Evolutionary conservation across 92 coral and sea anemone species (phyloP).

Genomic region (Epizoanthus illoricatus): DNA sequence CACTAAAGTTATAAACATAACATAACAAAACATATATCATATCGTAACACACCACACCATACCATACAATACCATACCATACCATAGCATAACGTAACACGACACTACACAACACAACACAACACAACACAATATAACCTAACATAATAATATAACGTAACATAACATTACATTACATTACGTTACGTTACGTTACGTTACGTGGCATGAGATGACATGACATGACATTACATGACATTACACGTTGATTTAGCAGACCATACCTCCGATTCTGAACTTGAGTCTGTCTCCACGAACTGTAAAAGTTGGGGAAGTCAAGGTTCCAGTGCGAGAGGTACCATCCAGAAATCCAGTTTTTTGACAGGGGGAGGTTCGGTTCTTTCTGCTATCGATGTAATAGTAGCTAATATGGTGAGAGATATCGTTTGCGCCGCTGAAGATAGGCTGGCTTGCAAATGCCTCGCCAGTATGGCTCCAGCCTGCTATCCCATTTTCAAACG

Average conservation of each 20-base stretch:
- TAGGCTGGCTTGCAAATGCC: constrained; percentile 50
- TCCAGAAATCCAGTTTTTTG: neutral
- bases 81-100: neutral
- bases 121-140: neutral
- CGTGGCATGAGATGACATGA: no score
- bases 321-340: constrained; percentile 34
- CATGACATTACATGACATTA: neutral
- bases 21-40: neutral
- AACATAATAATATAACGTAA: neutral
- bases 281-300: constrained; percentile 35
- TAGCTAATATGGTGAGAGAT: constrained; percentile 30
- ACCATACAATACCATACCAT: no score
- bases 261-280: constrained; percentile 44
- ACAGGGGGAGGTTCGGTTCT: constrained; percentile 36
- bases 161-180: neutral
- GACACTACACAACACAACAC: neutral
- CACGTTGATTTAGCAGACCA: neutral
- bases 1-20: no score
- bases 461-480: constrained; percentile 45
- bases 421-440: constrained; percentile 28
- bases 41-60: neutral
- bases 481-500: constrained; percentile 42
- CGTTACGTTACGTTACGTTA: neutral
- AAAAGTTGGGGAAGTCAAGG: constrained; percentile 50
- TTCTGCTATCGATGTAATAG: constrained; percentile 44